Percentiles rank a stretch among this genome's conserved stretches.
These are phyloP conservation scores for Gymnothorax reevesii DNA, from an alignment of 2,797 vertebrate genomes.

Conservation along the genomic window DNA sequence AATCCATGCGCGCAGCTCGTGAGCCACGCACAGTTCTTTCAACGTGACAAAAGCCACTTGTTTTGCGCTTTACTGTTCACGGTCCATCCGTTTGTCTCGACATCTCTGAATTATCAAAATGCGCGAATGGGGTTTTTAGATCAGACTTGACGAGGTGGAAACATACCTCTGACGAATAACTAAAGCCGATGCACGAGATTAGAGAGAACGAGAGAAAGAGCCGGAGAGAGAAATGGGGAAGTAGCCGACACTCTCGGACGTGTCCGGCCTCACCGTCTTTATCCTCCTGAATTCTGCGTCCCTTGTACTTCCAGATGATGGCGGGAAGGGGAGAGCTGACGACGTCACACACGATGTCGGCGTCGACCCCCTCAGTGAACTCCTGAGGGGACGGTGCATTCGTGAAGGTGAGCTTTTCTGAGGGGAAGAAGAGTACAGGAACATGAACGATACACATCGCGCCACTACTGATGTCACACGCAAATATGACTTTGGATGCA, in stretches of 20 bases:
- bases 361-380: conserved; percentile 91
- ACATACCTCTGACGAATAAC: conserved; percentile 34
- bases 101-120: conserved; percentile 33
- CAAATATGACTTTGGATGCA: not conserved
- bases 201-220: conserved; percentile 37
- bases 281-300: conserved; percentile 78
- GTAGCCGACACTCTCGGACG: not conserved
- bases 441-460: not conserved
- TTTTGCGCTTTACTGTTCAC: conserved; percentile 5
- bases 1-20: not conserved
- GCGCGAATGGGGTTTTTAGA: conserved; percentile 42
- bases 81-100: not conserved
- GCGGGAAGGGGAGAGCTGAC: conserved; percentile 88
- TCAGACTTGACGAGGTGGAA: conserved; percentile 36
- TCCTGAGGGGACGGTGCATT: conserved; percentile 89
- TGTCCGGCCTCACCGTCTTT: conserved; percentile 86
- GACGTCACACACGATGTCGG: conserved; percentile 88
- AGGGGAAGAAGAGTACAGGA: conserved; percentile 35
- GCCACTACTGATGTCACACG: not conserved
- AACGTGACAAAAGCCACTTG: not conserved
- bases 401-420: conserved; percentile 96
- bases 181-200: conserved; percentile 47
- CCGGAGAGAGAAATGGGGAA: conserved; percentile 16
- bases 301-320: conserved; percentile 92
- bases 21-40: not conserved